These are phyloP conservation scores for Cebidichthys violaceus DNA, from an alignment of 2,113 vertebrate genomes.

Conservation along the genomic window DNA sequence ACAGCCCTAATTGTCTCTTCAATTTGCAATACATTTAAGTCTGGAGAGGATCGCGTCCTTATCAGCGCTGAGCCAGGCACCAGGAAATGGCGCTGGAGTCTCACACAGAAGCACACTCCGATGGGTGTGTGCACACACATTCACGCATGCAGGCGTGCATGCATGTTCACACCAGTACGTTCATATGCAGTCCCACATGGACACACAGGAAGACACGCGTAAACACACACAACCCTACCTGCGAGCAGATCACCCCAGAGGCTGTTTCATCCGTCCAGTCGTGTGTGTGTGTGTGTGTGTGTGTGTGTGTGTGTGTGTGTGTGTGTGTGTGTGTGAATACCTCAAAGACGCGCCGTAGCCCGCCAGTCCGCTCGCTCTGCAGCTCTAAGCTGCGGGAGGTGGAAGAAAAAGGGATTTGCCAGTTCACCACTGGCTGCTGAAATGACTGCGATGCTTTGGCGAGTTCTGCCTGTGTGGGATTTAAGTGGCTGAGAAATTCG, in stretches of 20 bases:
- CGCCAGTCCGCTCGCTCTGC: conserved; percentile 51
- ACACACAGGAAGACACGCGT: neutral
- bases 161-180: neutral
- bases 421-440: conserved; percentile 66
- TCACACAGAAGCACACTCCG: conserved; percentile 36
- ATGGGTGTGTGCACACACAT: neutral
- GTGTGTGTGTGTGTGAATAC: conserved; percentile 31
- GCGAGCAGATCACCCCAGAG: conserved; percentile 1
- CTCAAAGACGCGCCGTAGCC: conserved; percentile 48
- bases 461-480: conserved; percentile 72
- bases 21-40: conserved; percentile 69
- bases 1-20: conserved; percentile 75
- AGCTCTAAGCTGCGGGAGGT: conserved; percentile 69
- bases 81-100: conserved; percentile 40
- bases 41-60: conserved; percentile 67
- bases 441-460: conserved; percentile 69
- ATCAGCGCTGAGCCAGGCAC: conserved; percentile 73
- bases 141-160: neutral
- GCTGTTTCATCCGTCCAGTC: conserved; percentile 43
- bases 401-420: conserved; percentile 75
- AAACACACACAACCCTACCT: conserved; percentile 21
- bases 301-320: conserved; percentile 10
- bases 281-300: conserved; percentile 9
- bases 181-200: neutral
- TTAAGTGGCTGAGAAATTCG: conserved; percentile 76